A percentile compares a stretch with the other conserved stretches of the same genome.
Evolutionary conservation across 1,140 invertebrate species (phyloP).

Genomic region (Drosophila albomicans): DNA sequence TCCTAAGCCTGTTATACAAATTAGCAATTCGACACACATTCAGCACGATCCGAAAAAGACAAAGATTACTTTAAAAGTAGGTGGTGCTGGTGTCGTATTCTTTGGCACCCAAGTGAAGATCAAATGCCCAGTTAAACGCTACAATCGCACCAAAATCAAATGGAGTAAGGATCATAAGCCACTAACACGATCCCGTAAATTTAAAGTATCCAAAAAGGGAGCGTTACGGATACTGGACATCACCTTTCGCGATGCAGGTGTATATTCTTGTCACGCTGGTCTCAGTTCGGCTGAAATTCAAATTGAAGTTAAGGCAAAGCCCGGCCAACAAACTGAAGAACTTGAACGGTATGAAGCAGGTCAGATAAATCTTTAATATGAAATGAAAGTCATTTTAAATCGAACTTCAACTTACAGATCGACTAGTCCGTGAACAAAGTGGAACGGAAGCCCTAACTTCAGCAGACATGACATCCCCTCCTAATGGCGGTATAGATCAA

Average conservation of each 20-base stretch:
- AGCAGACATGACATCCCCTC: constrained; percentile 76
- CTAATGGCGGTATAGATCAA: constrained; percentile 28
- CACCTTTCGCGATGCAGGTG: constrained; percentile 90
- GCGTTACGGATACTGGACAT: constrained; percentile 92
- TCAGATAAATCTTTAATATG: constrained; percentile 21
- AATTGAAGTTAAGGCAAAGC: constrained; percentile 90
- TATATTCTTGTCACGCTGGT: constrained; percentile 93
- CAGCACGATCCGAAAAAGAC: constrained; percentile 92
- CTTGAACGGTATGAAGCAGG: constrained; percentile 87
- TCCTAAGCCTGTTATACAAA: constrained; percentile 88
- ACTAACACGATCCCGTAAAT: constrained; percentile 90
- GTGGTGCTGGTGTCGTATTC: constrained; percentile 93
- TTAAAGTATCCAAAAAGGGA: constrained; percentile 94
- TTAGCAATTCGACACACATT: constrained; percentile 91
- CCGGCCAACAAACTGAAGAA: constrained; percentile 92
- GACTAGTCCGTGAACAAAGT: constrained; percentile 77
- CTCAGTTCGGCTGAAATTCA: constrained; percentile 90
- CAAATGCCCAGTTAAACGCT: constrained; percentile 94
- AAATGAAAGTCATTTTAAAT: background rate
- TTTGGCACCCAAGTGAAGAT: constrained; percentile 95
- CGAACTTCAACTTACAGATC: constrained; percentile 55
- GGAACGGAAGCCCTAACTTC: constrained; percentile 83
- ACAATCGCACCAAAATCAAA: constrained; percentile 91
- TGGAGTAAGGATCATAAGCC: constrained; percentile 93
- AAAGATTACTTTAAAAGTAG: constrained; percentile 92